Conservation (phyloP, 2,113 vertebrate genomes). For the Anguilla rostrata region DNA sequence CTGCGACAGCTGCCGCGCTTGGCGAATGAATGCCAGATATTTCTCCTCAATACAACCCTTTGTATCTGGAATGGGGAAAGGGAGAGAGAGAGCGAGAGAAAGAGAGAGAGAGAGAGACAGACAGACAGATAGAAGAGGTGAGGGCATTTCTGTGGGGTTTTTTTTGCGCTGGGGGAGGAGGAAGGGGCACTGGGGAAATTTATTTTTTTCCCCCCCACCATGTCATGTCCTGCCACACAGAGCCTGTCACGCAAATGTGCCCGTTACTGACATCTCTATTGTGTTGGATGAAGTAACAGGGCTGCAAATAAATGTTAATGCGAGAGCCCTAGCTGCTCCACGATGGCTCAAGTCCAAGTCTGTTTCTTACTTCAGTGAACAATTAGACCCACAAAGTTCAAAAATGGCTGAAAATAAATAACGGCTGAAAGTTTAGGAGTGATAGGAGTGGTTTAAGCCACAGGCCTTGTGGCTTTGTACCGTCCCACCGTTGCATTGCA, state of each 20-base stretch:
- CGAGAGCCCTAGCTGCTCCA: not conserved
- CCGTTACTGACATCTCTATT: not conserved
- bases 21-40: constrained; percentile 37
- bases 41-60: constrained; percentile 8
- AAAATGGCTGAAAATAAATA: not conserved
- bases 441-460: not conserved
- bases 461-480: no score
- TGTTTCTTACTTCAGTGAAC: not conserved
- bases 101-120: not conserved
- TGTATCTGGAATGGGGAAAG: constrained; percentile 6
- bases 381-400: not conserved
- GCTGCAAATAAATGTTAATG: not conserved
- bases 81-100: not conserved
- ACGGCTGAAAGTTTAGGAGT: not conserved
- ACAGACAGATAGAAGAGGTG: not conserved
- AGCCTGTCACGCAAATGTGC: not conserved
- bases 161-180: not conserved
- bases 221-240: not conserved
- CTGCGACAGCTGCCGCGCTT: constrained; percentile 46
- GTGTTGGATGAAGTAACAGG: not conserved
- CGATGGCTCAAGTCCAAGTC: not conserved
- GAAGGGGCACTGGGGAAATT: not conserved
- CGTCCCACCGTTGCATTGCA: no score
- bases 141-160: not conserved
- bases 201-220: not conserved